A percentile compares a stretch with the other conserved stretches of the same genome.
These are phyloP conservation scores for Plebejus anna DNA, from an alignment of 2,888 invertebrate genomes.

Conservation along the genomic window DNA sequence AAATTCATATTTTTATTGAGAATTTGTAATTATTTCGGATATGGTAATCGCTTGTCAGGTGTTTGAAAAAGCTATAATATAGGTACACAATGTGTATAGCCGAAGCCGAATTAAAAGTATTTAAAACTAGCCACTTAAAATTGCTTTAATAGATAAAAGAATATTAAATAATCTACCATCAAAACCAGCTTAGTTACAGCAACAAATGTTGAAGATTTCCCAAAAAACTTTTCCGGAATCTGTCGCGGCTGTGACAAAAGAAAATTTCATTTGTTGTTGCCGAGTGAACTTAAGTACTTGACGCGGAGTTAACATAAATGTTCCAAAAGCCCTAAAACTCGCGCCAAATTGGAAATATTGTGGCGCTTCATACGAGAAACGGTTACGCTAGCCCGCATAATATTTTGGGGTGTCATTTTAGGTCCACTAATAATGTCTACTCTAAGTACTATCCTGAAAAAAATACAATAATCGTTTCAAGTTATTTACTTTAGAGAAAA, in stretches of 20 bases:
- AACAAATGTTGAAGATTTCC: neutral
- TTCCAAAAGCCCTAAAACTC: conserved; percentile 38
- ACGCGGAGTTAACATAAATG: conserved; percentile 37
- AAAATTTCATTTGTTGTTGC: conserved; percentile 27
- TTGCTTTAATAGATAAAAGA: neutral
- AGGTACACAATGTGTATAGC: no score
- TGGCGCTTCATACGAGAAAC: conserved; percentile 27
- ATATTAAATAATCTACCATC: neutral
- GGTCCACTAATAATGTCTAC: no score
- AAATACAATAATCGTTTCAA: no score
- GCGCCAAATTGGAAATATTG: conserved; percentile 38
- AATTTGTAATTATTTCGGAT: no score
- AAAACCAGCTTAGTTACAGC: neutral
- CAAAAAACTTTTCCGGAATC: neutral
- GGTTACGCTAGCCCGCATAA: neutral
- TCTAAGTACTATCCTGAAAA: no score
- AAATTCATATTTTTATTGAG: no score
- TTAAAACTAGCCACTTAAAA: neutral
- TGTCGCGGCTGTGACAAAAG: conserved; percentile 2
- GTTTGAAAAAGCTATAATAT: no score
- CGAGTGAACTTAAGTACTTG: conserved; percentile 29
- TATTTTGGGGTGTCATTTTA: no score
- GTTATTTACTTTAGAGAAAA: no score
- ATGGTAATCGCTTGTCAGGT: no score
- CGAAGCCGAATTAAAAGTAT: no score